Percentiles rank a stretch among this genome's conserved stretches.
These are phyloP conservation scores for Oceanodroma leucorhoa DNA, from an alignment of 2,797 vertebrate genomes.

Conservation along the genomic window DNA sequence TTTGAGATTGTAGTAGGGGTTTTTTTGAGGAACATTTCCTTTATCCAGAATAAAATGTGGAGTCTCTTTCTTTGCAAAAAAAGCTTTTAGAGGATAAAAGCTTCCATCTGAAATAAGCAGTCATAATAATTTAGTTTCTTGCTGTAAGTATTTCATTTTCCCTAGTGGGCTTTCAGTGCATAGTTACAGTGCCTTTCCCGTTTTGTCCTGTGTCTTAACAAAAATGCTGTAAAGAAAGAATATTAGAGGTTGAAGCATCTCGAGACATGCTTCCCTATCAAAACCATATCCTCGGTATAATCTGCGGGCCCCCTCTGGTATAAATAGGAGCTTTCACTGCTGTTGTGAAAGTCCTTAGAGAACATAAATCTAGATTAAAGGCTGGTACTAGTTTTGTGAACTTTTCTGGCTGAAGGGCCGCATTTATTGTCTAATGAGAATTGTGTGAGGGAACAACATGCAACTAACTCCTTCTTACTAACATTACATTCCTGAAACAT, in stretches of 20 bases:
- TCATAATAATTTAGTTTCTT: constrained; percentile 1
- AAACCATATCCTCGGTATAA: background rate
- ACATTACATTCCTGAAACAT: background rate
- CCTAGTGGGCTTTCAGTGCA: background rate
- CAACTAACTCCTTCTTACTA: background rate
- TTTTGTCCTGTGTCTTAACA: background rate
- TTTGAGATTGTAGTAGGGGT: background rate
- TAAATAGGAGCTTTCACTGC: background rate
- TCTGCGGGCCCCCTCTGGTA: background rate
- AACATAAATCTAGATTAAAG: background rate
- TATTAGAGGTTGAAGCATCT: background rate
- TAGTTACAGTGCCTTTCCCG: background rate
- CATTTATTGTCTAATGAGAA: background rate
- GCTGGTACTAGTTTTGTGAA: background rate
- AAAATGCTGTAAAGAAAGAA: background rate
- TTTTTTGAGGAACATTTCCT: background rate
- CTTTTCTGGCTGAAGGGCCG: background rate
- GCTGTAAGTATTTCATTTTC: constrained; percentile 11
- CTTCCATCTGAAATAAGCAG: constrained; percentile 36
- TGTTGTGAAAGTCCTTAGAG: background rate
- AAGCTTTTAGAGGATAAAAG: constrained; percentile 45
- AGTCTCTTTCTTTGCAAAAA: constrained; percentile 29
- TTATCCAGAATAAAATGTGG: background rate
- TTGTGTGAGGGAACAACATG: background rate
- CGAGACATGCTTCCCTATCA: background rate